Evolutionary conservation across 1,140 invertebrate species (phyloP).

Genomic region (Meloidogyne hapla): DNA sequence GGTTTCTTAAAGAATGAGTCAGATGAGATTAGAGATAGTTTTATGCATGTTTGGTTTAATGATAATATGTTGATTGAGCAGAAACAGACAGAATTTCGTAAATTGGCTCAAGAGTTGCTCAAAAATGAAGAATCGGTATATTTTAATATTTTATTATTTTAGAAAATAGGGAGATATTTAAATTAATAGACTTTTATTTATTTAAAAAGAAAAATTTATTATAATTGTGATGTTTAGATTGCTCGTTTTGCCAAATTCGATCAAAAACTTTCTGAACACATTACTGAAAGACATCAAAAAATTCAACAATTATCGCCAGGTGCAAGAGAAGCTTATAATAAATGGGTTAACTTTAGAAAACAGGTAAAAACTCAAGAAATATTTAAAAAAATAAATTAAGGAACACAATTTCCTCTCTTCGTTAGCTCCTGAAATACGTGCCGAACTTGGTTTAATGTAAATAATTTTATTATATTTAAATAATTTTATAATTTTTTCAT

Average conservation of each 20-base stretch:
- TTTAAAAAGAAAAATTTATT: not conserved
- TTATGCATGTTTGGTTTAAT: constrained; percentile 57
- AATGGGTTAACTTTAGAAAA: constrained; percentile 55
- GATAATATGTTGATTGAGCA: constrained; percentile 52
- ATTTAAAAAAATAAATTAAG: constrained; percentile 14
- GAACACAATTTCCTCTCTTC: constrained; percentile 53
- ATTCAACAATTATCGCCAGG: constrained; percentile 77
- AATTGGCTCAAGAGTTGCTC: constrained; percentile 36
- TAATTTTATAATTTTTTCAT: constrained; percentile 19
- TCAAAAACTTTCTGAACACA: constrained; percentile 39
- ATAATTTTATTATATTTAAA: not conserved
- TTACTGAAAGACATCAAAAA: constrained; percentile 38
- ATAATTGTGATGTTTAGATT: not conserved
- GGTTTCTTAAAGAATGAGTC: constrained; percentile 54
- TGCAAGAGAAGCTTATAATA: constrained; percentile 80
- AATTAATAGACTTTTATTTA: too few species aligned
- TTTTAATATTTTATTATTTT: not conserved
- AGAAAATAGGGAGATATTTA: too few species aligned
- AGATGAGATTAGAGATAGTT: constrained; percentile 49
- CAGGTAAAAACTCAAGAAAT: constrained; percentile 28
- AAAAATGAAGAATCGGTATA: constrained; percentile 18
- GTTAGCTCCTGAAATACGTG: constrained; percentile 54
- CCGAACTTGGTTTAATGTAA: constrained; percentile 47
- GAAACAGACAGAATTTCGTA: constrained; percentile 55
- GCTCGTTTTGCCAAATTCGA: constrained; percentile 19